Percentiles rank a stretch among this genome's conserved stretches.
These are phyloP conservation scores for Ephialtes manifestator DNA, from an alignment of 2,888 invertebrate genomes.

Conservation along the genomic window DNA sequence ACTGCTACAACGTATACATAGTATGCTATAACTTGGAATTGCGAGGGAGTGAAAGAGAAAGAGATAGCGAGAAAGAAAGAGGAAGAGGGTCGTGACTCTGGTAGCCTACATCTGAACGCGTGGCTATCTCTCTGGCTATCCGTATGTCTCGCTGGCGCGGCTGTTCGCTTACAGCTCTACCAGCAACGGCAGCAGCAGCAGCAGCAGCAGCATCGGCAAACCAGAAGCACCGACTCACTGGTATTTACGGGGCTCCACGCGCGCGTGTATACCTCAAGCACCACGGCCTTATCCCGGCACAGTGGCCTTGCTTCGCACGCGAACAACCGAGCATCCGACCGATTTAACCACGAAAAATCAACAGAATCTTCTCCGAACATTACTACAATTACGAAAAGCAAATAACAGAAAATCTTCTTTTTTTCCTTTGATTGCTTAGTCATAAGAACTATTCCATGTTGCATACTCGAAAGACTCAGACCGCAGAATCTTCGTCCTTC, in stretches of 20 bases:
- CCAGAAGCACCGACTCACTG: conserved; percentile 77
- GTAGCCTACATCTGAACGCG: conserved; percentile 83
- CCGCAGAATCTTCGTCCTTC: too few relatives aligned
- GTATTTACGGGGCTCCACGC: conserved; percentile 74
- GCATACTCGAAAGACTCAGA: neutral
- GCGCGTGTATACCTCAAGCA: conserved; percentile 62
- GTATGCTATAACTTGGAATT: conserved; percentile 56
- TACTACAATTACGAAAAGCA: neutral
- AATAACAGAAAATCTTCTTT: neutral
- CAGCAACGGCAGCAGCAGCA: conserved; percentile 69
- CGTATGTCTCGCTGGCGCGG: conserved; percentile 66
- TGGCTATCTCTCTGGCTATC: conserved; percentile 77
- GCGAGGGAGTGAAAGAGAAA: conserved; percentile 57
- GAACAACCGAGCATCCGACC: conserved; percentile 27
- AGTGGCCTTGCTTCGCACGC: conserved; percentile 56
- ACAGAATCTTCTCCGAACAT: neutral
- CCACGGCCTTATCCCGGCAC: conserved; percentile 46
- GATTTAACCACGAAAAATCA: conserved; percentile 29
- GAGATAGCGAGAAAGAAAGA: conserved; percentile 72
- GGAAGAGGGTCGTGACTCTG: conserved; percentile 83
- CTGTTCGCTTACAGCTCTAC: conserved; percentile 71
- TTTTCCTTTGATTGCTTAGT: neutral
- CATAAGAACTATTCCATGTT: neutral
- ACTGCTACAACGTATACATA: conserved; percentile 36
- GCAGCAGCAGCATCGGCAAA: conserved; percentile 65